A percentile compares a stretch with the other conserved stretches of the same genome.
These are phyloP conservation scores for Acipenser transmontanus DNA, from an alignment of 2,797 vertebrate genomes.

Conservation along the genomic window DNA sequence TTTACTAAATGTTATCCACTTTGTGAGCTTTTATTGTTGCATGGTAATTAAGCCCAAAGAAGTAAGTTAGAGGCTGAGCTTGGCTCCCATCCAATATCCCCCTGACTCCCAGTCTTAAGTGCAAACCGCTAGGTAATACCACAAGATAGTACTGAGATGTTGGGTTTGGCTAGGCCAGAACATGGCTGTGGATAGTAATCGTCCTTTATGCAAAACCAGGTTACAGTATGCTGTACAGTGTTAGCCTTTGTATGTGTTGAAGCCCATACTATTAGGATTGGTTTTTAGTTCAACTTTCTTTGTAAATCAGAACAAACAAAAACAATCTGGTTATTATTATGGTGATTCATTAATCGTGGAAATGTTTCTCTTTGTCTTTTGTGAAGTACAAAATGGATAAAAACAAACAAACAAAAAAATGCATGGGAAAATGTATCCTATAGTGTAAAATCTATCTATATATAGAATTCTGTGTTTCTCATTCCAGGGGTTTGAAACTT, in stretches of 20 bases:
- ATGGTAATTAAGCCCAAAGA: too few relatives aligned
- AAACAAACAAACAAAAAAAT: neutral
- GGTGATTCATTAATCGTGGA: too few relatives aligned
- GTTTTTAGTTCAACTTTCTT: too few relatives aligned
- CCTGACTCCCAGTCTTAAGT: too few relatives aligned
- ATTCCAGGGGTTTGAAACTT: constrained; percentile 30
- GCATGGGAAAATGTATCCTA: constrained; percentile 33
- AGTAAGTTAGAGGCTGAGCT: too few relatives aligned
- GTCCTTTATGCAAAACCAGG: constrained; percentile 21
- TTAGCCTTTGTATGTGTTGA: constrained; percentile 19
- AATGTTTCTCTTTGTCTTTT: too few relatives aligned
- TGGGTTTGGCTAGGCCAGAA: constrained; percentile 25
- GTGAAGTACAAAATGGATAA: too few relatives aligned
- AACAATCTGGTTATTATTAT: too few relatives aligned
- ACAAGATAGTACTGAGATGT: constrained; percentile 28
- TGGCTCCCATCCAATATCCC: too few relatives aligned
- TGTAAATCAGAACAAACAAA: too few relatives aligned
- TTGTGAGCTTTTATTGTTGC: too few relatives aligned
- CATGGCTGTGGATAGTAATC: constrained; percentile 28
- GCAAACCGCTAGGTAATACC: neutral
- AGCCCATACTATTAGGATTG: constrained; percentile 1
- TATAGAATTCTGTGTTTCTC: constrained; percentile 36
- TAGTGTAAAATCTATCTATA: constrained; percentile 38
- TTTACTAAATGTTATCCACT: too few relatives aligned
- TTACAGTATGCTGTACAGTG: constrained; percentile 15